These are phyloP conservation scores for Craterocephalus amniculus DNA, from an alignment of 2,797 vertebrate genomes.

Conservation along the genomic window DNA sequence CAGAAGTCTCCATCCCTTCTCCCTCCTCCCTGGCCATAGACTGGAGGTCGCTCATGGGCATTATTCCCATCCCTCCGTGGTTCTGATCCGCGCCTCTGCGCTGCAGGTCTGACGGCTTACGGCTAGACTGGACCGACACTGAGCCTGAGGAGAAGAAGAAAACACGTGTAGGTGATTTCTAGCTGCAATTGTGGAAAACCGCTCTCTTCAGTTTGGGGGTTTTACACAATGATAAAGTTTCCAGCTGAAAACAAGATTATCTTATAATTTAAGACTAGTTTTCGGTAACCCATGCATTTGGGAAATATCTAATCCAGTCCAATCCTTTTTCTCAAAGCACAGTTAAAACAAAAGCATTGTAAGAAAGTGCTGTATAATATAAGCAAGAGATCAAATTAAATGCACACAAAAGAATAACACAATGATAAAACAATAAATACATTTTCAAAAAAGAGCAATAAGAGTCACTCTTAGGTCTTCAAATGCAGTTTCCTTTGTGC, in stretches of 20 bases:
- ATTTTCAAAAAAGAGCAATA: too few relatives aligned
- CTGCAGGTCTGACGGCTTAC: constrained; percentile 83
- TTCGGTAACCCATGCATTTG: too few relatives aligned
- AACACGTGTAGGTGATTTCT: neutral
- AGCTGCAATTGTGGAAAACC: neutral
- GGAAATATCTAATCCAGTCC: too few relatives aligned
- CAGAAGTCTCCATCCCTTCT: constrained; percentile 97
- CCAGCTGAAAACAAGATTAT: neutral
- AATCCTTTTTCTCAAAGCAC: too few relatives aligned
- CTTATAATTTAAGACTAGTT: neutral
- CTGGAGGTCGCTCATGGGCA: constrained; percentile 86
- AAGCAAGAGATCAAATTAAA: too few relatives aligned
- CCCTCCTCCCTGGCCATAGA: constrained; percentile 91
- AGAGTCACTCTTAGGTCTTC: too few relatives aligned
- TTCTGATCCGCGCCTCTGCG: constrained; percentile 67
- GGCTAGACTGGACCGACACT: constrained; percentile 76
- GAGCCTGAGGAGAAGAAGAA: constrained; percentile 65
- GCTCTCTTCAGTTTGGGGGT: neutral
- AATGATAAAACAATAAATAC: too few relatives aligned
- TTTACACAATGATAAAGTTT: neutral
- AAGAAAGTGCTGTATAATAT: too few relatives aligned
- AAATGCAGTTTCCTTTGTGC: too few relatives aligned
- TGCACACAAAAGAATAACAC: too few relatives aligned
- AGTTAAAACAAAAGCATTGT: too few relatives aligned
- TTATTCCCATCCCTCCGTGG: constrained; percentile 68